A percentile compares a stretch with the other conserved stretches of the same genome.
Conservation (phyloP, 2,113 vertebrate genomes). For the Lycocorax pyrrhopterus region DNA sequence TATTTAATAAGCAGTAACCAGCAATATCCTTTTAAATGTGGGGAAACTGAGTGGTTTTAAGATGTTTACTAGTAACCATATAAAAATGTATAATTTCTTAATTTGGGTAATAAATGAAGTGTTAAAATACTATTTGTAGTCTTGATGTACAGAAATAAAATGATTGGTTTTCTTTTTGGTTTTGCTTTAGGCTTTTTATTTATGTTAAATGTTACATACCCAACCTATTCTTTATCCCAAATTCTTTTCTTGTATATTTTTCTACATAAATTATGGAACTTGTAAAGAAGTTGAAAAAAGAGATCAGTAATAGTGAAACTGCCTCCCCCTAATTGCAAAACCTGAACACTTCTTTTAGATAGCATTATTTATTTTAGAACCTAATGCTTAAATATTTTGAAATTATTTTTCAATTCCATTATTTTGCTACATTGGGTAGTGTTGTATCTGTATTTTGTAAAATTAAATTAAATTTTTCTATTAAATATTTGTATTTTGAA, state of each 20-base stretch:
- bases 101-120: constrained; percentile 77
- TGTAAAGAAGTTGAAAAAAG: constrained; percentile 40
- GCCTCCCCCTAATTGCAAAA: neutral
- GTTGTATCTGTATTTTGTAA: constrained; percentile 48
- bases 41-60: constrained; percentile 64
- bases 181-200: constrained; percentile 69
- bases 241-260: constrained; percentile 60
- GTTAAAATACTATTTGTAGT: constrained; percentile 79
- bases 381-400: constrained; percentile 46
- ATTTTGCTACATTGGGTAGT: constrained; percentile 29
- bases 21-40: constrained; percentile 72
- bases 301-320: neutral
- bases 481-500: constrained; percentile 39
- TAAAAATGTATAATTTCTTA: constrained; percentile 79
- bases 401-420: constrained; percentile 45
- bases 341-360: constrained; percentile 11
- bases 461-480: constrained; percentile 46
- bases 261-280: constrained; percentile 42
- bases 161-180: constrained; percentile 64
- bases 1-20: constrained; percentile 62
- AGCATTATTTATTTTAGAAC: constrained; percentile 62
- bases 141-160: constrained; percentile 76
- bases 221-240: constrained; percentile 9
- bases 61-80: constrained; percentile 73
- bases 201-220: constrained; percentile 43